A percentile compares a stretch with the other conserved stretches of the same genome.
phyloP scores from a whole-genome alignment of 2,797 vertebrate genomes.

The Gorsachius magnificus region DNA sequence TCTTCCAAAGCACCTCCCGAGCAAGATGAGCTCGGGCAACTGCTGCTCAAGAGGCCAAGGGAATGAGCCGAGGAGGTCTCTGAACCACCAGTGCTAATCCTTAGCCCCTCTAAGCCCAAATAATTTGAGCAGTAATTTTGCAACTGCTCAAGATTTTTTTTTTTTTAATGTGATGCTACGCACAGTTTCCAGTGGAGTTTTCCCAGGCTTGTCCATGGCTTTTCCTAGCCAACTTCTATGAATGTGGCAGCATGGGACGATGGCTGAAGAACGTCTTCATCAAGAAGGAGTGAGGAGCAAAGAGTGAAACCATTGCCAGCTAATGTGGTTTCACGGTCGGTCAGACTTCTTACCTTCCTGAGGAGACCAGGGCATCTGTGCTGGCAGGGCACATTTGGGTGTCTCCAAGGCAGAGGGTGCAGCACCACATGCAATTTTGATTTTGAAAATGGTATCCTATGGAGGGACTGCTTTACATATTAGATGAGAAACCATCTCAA shows the following conservation, averaged over 20 bases:
- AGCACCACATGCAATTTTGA: background rate
- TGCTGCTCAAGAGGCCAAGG: background rate
- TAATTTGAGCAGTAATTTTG: background rate
- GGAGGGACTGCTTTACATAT: background rate
- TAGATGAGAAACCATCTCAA: background rate
- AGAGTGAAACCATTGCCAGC: fast-evolving
- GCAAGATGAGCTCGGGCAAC: background rate
- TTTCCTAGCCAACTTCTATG: background rate
- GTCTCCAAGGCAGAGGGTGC: background rate
- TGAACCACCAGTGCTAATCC: fast-evolving
- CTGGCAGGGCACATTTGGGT: background rate
- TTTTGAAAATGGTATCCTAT: background rate
- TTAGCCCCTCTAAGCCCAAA: background rate
- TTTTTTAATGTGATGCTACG: background rate
- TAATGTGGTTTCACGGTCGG: background rate
- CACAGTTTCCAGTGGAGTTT: background rate
- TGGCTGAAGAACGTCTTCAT: background rate
- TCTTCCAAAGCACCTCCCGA: background rate
- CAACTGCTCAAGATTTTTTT: background rate
- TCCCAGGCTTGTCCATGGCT: background rate
- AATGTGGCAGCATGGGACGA: background rate
- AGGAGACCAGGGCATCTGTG: background rate
- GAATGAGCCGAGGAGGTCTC: background rate
- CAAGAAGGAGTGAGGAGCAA: background rate
- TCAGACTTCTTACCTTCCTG: fast-evolving